A percentile compares a stretch with the other conserved stretches of the same genome.
Evolutionary conservation across 2,113 vertebrate genomes (phyloP).

Genomic region (Aphyosemion australe): DNA sequence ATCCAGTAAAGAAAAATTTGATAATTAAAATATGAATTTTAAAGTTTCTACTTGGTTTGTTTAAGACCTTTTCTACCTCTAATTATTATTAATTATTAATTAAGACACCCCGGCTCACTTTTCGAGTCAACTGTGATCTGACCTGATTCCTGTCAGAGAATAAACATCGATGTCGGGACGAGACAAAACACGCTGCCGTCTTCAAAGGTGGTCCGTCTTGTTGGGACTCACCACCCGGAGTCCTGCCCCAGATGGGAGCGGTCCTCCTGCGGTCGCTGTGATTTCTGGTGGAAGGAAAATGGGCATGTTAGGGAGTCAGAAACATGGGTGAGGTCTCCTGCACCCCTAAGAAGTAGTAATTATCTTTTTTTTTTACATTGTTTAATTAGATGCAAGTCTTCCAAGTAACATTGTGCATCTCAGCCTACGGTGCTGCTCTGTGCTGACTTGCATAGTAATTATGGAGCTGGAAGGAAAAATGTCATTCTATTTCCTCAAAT

Average conservation of each 20-base stretch:
- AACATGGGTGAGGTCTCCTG: slow-evolving; percentile 66
- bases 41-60: neutral
- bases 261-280: slow-evolving; percentile 47
- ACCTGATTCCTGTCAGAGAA: neutral
- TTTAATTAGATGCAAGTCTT: slow-evolving; percentile 68
- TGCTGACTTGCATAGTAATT: slow-evolving; percentile 56
- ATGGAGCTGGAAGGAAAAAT: slow-evolving; percentile 44
- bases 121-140: neutral
- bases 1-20: slow-evolving; percentile 9
- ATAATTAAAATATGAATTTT: neutral
- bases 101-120: too few relatives aligned
- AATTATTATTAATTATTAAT: too few relatives aligned
- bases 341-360: slow-evolving; percentile 52
- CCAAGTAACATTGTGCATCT: slow-evolving; percentile 44
- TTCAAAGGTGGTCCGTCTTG: slow-evolving; percentile 56
- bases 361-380: slow-evolving; percentile 53
- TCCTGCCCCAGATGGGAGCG: slow-evolving; percentile 58
- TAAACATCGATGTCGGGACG: neutral
- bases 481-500: slow-evolving; percentile 65
- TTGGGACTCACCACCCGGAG: slow-evolving; percentile 47
- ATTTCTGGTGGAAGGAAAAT: slow-evolving; percentile 62
- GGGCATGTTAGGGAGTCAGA: slow-evolving; percentile 45
- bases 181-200: neutral
- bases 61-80: slow-evolving; percentile 48
- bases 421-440: slow-evolving; percentile 37